Percentiles rank a stretch among this genome's conserved stretches.
These are phyloP conservation scores for Slavum lentiscoides DNA, from an alignment of 2,888 invertebrate species.

Conservation along the genomic window DNA sequence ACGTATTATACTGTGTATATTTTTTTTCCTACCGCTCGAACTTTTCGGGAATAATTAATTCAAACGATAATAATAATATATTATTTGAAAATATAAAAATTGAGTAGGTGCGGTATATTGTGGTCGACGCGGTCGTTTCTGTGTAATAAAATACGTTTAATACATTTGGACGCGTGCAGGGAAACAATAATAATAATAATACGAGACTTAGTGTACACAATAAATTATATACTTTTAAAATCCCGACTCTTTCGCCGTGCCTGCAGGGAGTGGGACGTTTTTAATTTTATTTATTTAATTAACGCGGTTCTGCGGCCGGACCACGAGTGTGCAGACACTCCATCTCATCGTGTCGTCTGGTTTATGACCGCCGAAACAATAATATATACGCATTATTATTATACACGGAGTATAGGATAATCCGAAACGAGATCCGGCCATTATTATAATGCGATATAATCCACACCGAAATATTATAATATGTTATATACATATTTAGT, in stretches of 20 bases:
- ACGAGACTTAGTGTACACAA: constrained; percentile 1
- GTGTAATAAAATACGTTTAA: constrained; percentile 16
- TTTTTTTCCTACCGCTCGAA: neutral
- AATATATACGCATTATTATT: neutral
- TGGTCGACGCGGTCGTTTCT: neutral
- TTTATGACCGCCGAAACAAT: constrained; percentile 35
- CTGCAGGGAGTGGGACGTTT: constrained; percentile 9
- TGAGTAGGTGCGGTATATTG: neutral
- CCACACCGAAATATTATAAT: constrained; percentile 11
- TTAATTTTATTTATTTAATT: constrained; percentile 49
- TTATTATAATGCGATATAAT: neutral
- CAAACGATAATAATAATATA: too few relatives aligned
- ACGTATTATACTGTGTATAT: too few relatives aligned
- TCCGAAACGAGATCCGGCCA: constrained; percentile 29
- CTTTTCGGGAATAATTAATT: too few relatives aligned
- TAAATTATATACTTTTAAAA: constrained; percentile 32
- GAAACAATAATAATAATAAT: neutral
- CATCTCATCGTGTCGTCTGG: constrained; percentile 13
- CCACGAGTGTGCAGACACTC: neutral
- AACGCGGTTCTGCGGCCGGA: constrained; percentile 9
- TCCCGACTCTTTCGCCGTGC: neutral
- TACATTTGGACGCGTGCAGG: constrained; percentile 1
- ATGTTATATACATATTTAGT: too few relatives aligned
- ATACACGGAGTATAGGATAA: constrained; percentile 11
- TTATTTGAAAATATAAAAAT: too few relatives aligned